These are phyloP conservation scores for Notodromas monacha DNA, from an alignment of 2,888 invertebrate species.

Conservation along the genomic window DNA sequence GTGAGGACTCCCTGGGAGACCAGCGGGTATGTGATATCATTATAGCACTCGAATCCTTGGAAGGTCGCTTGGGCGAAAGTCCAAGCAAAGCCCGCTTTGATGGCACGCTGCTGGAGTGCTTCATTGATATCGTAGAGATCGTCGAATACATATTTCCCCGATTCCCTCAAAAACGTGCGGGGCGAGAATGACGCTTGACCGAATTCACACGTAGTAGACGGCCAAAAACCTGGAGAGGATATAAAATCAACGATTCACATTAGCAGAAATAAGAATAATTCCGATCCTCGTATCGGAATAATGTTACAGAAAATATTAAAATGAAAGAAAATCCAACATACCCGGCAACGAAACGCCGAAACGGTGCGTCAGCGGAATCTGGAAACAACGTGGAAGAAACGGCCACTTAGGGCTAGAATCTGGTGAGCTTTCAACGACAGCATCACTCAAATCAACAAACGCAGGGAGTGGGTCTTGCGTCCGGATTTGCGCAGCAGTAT, in stretches of 20 bases:
- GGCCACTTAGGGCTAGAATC: too few species aligned
- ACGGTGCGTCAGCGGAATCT: too few species aligned
- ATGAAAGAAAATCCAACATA: too few species aligned
- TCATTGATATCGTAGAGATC: conserved; percentile 24
- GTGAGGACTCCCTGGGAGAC: conserved; percentile 58
- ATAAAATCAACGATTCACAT: conserved; percentile 2
- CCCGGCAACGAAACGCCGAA: too few species aligned
- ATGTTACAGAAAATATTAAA: too few species aligned
- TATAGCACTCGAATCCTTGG: conserved; percentile 53
- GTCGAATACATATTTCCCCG: conserved; percentile 16
- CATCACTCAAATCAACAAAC: too few species aligned
- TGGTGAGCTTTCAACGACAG: too few species aligned
- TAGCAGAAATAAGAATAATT: too few species aligned
- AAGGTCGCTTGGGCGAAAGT: conserved; percentile 40
- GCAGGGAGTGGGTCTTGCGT: not conserved
- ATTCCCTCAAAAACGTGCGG: conserved; percentile 22
- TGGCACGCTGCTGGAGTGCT: conserved; percentile 34
- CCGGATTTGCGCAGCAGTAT: not conserved
- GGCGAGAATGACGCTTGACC: conserved; percentile 39
- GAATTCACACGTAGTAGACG: conserved; percentile 40
- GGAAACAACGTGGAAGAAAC: too few species aligned
- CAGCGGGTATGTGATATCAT: conserved; percentile 65
- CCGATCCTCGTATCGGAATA: too few species aligned
- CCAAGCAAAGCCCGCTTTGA: conserved; percentile 47
- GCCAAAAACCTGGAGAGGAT: conserved; percentile 27